Evolutionary conservation across 2,113 vertebrate species (phyloP).

Genomic region (Sturnus vulgaris): DNA sequence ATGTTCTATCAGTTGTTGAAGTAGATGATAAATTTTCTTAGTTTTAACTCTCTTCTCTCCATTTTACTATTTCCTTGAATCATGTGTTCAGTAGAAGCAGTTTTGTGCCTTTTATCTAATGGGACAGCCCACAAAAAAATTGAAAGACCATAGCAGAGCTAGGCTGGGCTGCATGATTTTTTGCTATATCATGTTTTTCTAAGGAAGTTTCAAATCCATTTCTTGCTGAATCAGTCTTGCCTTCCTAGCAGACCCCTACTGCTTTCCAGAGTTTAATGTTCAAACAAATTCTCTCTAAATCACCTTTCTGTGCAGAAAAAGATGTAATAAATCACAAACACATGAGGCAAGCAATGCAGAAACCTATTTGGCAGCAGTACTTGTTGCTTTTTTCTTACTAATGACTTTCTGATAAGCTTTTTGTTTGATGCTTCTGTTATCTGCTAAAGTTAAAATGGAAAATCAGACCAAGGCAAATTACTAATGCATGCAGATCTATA

Average conservation of each 20-base stretch:
- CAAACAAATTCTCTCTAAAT: not conserved
- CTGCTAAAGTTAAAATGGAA: not conserved
- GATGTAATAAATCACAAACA: not conserved
- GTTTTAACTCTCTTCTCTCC: rapidly evolving
- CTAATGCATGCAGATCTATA: not conserved
- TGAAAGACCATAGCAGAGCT: not conserved
- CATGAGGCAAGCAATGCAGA: not conserved
- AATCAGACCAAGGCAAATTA: not conserved
- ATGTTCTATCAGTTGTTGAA: not conserved
- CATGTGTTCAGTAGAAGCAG: not conserved
- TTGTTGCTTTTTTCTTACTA: not conserved
- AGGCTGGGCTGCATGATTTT: not conserved
- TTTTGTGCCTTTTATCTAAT: not conserved
- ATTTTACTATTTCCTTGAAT: not conserved
- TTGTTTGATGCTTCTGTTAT: not conserved
- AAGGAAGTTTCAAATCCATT: not conserved
- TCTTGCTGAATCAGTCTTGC: not conserved
- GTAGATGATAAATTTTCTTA: not conserved
- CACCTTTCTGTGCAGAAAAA: not conserved
- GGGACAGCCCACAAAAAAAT: not conserved
- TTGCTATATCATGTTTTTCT: not conserved
- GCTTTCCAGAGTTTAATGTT: not conserved
- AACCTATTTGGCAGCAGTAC: not conserved
- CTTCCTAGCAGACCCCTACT: not conserved
- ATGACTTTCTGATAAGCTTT: not conserved